A percentile compares a stretch with the other conserved stretches of the same genome.
phyloP scores from a whole-genome alignment of 2,888 invertebrate genomes.

The Podotricha telesiphe region DNA sequence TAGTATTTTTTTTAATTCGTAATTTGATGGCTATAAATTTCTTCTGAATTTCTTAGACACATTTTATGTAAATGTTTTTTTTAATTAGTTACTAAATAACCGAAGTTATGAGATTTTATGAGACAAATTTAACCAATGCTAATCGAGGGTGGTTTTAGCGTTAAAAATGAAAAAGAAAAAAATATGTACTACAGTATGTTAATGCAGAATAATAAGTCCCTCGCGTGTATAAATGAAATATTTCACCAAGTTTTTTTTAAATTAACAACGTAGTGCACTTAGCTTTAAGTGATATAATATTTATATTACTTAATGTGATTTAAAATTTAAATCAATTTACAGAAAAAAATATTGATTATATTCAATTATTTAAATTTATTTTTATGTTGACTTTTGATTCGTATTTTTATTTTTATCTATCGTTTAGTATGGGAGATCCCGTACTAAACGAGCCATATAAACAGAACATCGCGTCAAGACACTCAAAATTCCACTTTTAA shows the following conservation, averaged over 20 bases:
- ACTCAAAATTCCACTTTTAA: too few relatives aligned
- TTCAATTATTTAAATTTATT: conserved; percentile 63
- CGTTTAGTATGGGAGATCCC: too few relatives aligned
- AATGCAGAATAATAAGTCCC: conserved; percentile 22
- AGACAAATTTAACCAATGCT: background rate
- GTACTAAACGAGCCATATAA: too few relatives aligned
- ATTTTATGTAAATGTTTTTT: too few relatives aligned
- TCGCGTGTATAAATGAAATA: conserved; percentile 29
- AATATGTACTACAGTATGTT: conserved; percentile 32
- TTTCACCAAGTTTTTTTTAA: conserved; percentile 11
- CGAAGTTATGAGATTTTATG: background rate
- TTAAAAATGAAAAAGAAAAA: conserved; percentile 20
- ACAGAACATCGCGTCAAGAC: too few relatives aligned
- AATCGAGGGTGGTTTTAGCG: background rate
- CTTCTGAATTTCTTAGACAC: too few relatives aligned
- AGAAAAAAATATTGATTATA: background rate
- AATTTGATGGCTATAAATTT: too few relatives aligned
- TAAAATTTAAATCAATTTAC: conserved; percentile 13
- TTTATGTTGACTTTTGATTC: background rate
- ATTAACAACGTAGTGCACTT: conserved; percentile 26
- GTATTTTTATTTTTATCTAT: background rate
- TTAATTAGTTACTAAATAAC: background rate
- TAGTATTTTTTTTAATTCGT: too few relatives aligned
- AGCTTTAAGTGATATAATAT: conserved; percentile 17
- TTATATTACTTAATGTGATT: conserved; percentile 9